Evolutionary conservation across 1,140 invertebrate genomes (phyloP), one percentile per base, ranked within the genome.

Genomic region (Ptiloglossa arizonensis): DNA sequence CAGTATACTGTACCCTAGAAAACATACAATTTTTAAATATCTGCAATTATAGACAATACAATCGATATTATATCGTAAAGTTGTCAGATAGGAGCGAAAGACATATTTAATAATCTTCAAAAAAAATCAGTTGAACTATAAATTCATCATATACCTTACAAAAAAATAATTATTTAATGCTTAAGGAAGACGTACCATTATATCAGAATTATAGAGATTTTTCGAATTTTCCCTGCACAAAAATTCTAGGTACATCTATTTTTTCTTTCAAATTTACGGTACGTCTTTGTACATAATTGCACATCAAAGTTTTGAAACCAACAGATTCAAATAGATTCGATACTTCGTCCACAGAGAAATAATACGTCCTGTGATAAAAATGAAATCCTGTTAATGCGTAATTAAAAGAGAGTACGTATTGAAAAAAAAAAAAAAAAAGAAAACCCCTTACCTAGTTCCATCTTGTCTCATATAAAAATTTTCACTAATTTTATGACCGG

Each of bases 391-490:
- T 75, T 75, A 68, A 56, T 22, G 46, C 8, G 6, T 59, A 27
- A 0, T 41, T 54, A 52, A 8, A 2, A 17, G 48, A 69, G 5
- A n/a, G 13, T 57, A 71, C 70, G 80, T 59, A 22, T 5, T 44
- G 38, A 1, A 35, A 0, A 67, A 71, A 57, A 13, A 79, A 9
- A 63, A 52, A 24, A 35, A 0, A 35, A 60, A 64, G 44, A 46
- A 69, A 59, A 59, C 75, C n/a, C n/a, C 73, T 5, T 73, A 97
- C 96, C 96, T 95, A 1, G 99, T 99, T 4, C 98, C 98, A 95
- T 99, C 99, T 90, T 99, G 98, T 29, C 99, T 93, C 90, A 98
- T 96, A 90, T 99, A 99, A 83, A 99, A 97, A 91, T 99, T 99
- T 29, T 99, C 97, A 9, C 94, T 90, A 75, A 99, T 97, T 92